Evolutionary conservation across 2,888 invertebrate genomes (phyloP), one percentile per base, ranked within the genome.

Genomic region (Pycnomerus fuliginosus): DNA sequence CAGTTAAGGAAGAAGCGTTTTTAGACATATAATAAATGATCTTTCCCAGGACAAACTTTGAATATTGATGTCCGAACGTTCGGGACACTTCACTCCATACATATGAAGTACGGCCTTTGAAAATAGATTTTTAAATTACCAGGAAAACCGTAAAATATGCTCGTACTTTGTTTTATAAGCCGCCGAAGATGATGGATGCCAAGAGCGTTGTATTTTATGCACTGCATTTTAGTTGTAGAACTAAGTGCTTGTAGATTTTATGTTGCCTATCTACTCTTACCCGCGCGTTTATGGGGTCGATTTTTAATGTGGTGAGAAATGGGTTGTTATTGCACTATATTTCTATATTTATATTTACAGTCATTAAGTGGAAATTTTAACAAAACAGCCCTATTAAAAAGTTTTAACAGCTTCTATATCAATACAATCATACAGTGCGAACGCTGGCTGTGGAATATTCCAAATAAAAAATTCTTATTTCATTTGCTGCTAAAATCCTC

Each of bases 41-140:
- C 64, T 60, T 55, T 55, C 53, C 27, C 52, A 58, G 60, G 65
- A 69, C 69, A 64, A 65, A 66, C 64, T 68, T 68, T 68, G 71
- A 70, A 70, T 71, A 69, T 69, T 70, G 70, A 71, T 71, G 70
- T 62, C 59, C 61, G 56, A 62, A 64, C 60, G 62, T 60, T 62
- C 62, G 46, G 59, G 59, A 60, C 64, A 58, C 59, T 55, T 59
- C 57, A 52, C 54, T 55, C 52, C 60, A 53, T 58, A 56, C 58
- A 57, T 58, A 56, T 64, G 60, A 61, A 63, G 58, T 55, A 60
- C 58, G 56, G 48, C 47, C 53, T 45, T 53, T 59, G 58, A 61
- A 63, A 65, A 67, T 65, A 61, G 65, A 67, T 67, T 68, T 66
- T 58, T 64, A 62, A 67, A 63, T 65, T 59, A 60, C 56, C 48